phyloP scores from a whole-genome alignment of 2,797 vertebrate species.

The Aphelocoma californica region DNA sequence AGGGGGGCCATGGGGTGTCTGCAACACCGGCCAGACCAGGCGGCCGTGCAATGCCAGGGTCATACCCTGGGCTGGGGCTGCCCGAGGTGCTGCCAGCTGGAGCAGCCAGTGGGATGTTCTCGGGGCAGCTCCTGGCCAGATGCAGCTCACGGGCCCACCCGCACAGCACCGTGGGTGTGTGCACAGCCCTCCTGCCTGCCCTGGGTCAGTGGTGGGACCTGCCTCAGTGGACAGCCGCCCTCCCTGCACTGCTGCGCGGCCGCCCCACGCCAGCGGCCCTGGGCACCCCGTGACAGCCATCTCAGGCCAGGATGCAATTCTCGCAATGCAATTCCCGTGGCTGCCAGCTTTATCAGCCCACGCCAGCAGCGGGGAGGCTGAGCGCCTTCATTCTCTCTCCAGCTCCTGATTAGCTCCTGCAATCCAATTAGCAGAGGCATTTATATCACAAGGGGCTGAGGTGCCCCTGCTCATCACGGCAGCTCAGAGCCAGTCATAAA shows the following conservation, averaged over 20 bases:
- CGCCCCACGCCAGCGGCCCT: not conserved
- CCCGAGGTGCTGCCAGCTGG: fast-evolving
- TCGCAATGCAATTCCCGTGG: not conserved
- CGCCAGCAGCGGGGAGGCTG: constrained; percentile 26
- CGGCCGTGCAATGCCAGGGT: fast-evolving
- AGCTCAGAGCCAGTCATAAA: constrained; percentile 70
- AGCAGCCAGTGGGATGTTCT: fast-evolving
- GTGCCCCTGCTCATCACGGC: constrained; percentile 63
- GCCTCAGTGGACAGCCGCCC: not conserved
- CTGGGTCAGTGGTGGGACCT: not conserved
- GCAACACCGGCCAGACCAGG: fast-evolving
- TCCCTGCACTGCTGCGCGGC: not conserved
- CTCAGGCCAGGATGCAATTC: constrained; percentile 2
- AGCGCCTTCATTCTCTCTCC: constrained; percentile 52
- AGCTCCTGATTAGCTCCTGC: constrained; percentile 71
- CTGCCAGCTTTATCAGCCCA: constrained; percentile 65
- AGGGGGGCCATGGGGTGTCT: not conserved
- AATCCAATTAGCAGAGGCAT: constrained; percentile 78
- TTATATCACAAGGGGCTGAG: constrained; percentile 71
- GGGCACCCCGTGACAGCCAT: not conserved
- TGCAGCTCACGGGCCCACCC: too few species aligned
- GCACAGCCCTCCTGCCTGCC: not conserved
- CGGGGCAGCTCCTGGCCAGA: not conserved
- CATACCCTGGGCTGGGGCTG: fast-evolving
- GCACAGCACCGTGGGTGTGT: fast-evolving